phyloP scores from a whole-genome alignment of 2,888 invertebrate genomes.

The Cosmia trapezina region DNA sequence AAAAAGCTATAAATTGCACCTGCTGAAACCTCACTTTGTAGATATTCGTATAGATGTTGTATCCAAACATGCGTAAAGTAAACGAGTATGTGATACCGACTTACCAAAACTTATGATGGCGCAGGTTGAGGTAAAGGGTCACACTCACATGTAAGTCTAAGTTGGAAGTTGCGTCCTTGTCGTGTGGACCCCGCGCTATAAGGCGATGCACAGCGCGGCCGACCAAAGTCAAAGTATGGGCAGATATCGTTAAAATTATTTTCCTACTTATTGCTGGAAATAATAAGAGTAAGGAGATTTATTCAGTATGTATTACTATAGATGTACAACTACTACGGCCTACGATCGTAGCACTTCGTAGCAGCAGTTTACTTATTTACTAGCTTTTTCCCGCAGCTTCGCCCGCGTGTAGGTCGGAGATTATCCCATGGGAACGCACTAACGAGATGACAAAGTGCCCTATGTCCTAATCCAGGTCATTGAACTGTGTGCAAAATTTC shows the following conservation, averaged over 20 bases:
- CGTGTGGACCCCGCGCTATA: background rate
- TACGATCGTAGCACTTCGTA: background rate
- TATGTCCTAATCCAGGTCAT: background rate
- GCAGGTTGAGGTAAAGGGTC: background rate
- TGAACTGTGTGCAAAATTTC: no score
- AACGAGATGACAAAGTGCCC: background rate
- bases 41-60: slow-evolving; percentile 19
- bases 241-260: background rate
- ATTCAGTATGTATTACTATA: background rate
- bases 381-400: background rate
- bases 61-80: background rate
- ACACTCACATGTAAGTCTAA: background rate
- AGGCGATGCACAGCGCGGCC: no score
- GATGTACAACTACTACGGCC: background rate
- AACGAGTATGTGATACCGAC: background rate
- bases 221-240: background rate
- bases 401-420: background rate
- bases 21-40: slow-evolving; percentile 37
- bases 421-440: background rate
- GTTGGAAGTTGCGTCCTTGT: background rate
- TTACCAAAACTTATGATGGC: background rate
- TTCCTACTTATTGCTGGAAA: background rate
- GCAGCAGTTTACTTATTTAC: no score
- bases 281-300: background rate
- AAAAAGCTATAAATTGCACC: slow-evolving; percentile 51